A percentile compares a stretch with the other conserved stretches of the same genome.
Conservation (phyloP, 2,888 invertebrate genomes). For the Metallyticus violacea region DNA sequence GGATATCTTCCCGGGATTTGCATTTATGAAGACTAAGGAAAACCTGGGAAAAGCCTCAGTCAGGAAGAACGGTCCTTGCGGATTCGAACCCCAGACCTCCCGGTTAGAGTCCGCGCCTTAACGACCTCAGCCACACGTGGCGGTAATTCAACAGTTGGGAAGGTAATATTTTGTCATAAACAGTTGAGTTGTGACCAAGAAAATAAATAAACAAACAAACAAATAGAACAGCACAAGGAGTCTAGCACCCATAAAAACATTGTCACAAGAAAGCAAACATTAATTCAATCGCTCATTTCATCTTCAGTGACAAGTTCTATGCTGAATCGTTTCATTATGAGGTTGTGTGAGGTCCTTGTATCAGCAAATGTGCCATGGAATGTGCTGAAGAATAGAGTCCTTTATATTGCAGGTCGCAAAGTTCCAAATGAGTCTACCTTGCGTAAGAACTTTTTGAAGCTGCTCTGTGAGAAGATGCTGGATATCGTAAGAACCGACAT, state of each 20-base stretch:
- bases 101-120: too few species aligned
- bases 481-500: background rate
- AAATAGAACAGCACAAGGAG: background rate
- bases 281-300: background rate
- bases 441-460: background rate
- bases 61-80: too few species aligned
- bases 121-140: too few species aligned
- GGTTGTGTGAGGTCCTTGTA: too few species aligned
- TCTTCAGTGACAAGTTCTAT: background rate
- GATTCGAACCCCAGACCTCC: too few species aligned
- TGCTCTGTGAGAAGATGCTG: background rate
- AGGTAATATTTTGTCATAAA: background rate
- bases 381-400: background rate
- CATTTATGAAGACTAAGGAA: too few species aligned
- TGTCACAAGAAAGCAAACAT: background rate
- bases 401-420: background rate
- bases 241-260: background rate
- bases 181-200: too few species aligned
- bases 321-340: background rate
- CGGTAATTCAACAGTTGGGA: background rate
- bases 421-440: background rate
- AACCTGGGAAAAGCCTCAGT: too few species aligned
- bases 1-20: too few species aligned
- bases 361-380: too few species aligned
- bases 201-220: background rate